phyloP scores from a whole-genome alignment of 2,797 vertebrate genomes.

The Melanotaenia boesemani region DNA sequence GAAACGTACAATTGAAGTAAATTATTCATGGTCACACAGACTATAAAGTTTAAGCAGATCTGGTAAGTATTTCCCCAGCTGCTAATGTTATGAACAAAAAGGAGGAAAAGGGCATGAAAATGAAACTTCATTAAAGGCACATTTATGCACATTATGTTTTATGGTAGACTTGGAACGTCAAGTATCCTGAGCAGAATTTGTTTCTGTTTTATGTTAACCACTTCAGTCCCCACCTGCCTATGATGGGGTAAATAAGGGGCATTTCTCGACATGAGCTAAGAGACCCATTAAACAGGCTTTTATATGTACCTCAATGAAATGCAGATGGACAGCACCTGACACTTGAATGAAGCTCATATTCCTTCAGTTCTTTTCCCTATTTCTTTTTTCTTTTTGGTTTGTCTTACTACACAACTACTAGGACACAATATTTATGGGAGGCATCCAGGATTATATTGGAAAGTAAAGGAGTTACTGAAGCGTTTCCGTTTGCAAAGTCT shows the following conservation, averaged over 20 bases:
- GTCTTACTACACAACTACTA: conserved; percentile 30
- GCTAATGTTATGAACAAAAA: conserved; percentile 77
- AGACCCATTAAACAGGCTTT: conserved; percentile 76
- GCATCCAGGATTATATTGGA: conserved; percentile 31
- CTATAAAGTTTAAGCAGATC: conserved; percentile 74
- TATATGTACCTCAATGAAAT: conserved; percentile 68
- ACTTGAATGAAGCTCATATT: conserved; percentile 44
- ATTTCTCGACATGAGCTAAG: conserved; percentile 78
- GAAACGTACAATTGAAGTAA: conserved; percentile 75
- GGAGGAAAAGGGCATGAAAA: conserved; percentile 70
- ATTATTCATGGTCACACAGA: conserved; percentile 75
- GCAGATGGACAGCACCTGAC: conserved; percentile 74
- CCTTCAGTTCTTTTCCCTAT: conserved; percentile 7
- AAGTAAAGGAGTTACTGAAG: conserved; percentile 28
- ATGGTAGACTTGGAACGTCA: conserved; percentile 71
- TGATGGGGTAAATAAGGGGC: conserved; percentile 68
- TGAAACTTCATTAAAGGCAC: conserved; percentile 77
- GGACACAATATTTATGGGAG: conserved; percentile 31
- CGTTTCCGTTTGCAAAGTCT: conserved; percentile 32
- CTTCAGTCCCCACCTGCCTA: conserved; percentile 75
- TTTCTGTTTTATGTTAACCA: conserved; percentile 77
- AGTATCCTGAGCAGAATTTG: conserved; percentile 76
- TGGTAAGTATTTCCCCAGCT: conserved; percentile 70
- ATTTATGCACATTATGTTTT: conserved; percentile 78
- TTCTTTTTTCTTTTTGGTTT: conserved; percentile 11